Evolutionary conservation across 2,113 vertebrate species (phyloP).

Genomic region (Grantiella picta): DNA sequence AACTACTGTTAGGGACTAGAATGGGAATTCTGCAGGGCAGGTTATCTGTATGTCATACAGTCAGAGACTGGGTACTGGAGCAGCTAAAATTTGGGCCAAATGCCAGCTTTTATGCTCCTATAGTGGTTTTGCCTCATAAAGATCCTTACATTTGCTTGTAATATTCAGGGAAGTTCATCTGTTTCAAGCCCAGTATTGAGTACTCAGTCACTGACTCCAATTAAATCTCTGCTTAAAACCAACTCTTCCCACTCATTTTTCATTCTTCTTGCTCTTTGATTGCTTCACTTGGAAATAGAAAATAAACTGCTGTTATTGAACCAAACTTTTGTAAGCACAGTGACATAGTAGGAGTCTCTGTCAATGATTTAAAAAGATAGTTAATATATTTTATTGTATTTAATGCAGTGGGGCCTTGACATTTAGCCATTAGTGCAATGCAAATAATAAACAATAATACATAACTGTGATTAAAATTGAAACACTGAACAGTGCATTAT

Average conservation of each 20-base stretch:
- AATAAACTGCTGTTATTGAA: neutral
- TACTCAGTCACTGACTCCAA: neutral
- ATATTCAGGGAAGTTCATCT: neutral
- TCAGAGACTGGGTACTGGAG: neutral
- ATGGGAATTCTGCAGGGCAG: neutral
- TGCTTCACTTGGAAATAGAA: neutral
- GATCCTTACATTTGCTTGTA: neutral
- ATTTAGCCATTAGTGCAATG: conserved; percentile 25
- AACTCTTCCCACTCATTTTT: neutral
- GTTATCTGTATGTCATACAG: neutral
- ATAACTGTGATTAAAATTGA: conserved; percentile 38
- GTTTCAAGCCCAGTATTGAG: neutral
- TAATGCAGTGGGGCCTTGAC: neutral
- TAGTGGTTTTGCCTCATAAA: neutral
- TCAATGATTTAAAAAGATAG: neutral
- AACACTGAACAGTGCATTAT: conserved; percentile 10
- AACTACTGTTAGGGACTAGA: neutral
- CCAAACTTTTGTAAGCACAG: neutral
- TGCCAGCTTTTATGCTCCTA: neutral
- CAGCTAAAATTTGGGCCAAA: neutral
- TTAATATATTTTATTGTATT: neutral
- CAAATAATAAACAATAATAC: conserved; percentile 27
- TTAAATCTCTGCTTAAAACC: neutral
- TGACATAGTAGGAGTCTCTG: neutral
- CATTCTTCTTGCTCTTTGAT: neutral